Percentiles rank a stretch among this genome's conserved stretches.
Evolutionary conservation across 2,888 invertebrate genomes (phyloP).

Genomic region (Drosophila birchii): DNA sequence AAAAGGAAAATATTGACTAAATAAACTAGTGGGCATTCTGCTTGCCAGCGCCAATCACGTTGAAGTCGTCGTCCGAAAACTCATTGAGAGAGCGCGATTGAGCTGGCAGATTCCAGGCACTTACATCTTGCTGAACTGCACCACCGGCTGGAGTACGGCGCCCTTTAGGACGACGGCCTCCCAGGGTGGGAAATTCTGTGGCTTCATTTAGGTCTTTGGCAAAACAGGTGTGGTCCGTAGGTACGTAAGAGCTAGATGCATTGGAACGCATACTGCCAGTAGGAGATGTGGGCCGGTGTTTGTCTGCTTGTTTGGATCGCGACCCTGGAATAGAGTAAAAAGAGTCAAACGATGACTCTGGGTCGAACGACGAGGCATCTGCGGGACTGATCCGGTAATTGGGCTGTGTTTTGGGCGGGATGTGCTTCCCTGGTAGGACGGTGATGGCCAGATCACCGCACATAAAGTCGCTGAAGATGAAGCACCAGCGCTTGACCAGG

Average conservation of each 20-base stretch:
- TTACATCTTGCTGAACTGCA: not conserved
- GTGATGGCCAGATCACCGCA: slow-evolving; percentile 84
- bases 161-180: slow-evolving; percentile 5
- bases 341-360: not conserved
- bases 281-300: not conserved
- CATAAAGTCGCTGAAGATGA: slow-evolving; percentile 85
- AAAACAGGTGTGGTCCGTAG: slow-evolving; percentile 44
- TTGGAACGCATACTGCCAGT: not conserved
- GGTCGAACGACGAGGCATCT: not conserved
- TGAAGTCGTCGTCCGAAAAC: slow-evolving; percentile 14
- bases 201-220: not conserved
- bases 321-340: slow-evolving; percentile 13
- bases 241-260: slow-evolving; percentile 15
- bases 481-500: slow-evolving; percentile 84
- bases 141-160: not conserved
- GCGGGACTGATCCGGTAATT: slow-evolving; percentile 30
- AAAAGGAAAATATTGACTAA: not conserved
- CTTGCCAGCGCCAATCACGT: not conserved
- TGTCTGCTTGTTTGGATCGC: slow-evolving; percentile 21
- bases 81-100: slow-evolving; percentile 1
- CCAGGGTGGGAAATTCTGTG: slow-evolving; percentile 49
- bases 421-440: slow-evolving; percentile 84
- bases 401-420: slow-evolving; percentile 74
- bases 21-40: not conserved
- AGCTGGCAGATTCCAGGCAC: slow-evolving; percentile 18